Evolutionary conservation across 2,888 invertebrate species (phyloP).

Genomic region (Ormyrus pomaceus): DNA sequence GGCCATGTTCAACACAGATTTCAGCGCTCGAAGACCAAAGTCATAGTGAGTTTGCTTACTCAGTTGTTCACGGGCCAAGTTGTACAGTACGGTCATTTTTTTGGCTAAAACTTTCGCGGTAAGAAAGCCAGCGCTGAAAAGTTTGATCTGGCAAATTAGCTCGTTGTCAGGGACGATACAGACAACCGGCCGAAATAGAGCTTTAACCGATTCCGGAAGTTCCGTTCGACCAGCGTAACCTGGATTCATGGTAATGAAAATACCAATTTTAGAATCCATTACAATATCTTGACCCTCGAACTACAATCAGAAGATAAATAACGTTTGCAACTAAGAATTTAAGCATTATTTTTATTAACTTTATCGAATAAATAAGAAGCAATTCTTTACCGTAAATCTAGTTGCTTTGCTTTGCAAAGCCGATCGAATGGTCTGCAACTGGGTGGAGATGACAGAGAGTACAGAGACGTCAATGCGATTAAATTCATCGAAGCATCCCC

Average conservation of each 20-base stretch:
- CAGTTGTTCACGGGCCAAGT: conserved; percentile 89
- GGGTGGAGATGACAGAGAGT: conserved; percentile 93
- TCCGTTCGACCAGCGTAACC: conserved; percentile 95
- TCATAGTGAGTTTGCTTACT: conserved; percentile 96
- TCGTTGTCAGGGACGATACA: conserved; percentile 95
- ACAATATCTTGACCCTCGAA: conserved; percentile 90
- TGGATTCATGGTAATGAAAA: conserved; percentile 97
- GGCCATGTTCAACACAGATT: conserved; percentile 93
- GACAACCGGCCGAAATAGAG: conserved; percentile 92
- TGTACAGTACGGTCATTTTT: conserved; percentile 95
- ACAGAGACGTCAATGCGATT: conserved; percentile 95
- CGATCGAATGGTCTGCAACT: conserved; percentile 91
- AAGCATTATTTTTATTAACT: too few relatives aligned
- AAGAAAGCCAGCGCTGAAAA: conserved; percentile 94
- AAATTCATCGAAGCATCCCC: conserved; percentile 98
- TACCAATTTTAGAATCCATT: conserved; percentile 90
- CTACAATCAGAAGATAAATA: conserved; percentile 73
- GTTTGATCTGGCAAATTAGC: conserved; percentile 93
- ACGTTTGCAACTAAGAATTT: too few relatives aligned
- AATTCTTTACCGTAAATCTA: conserved; percentile 81
- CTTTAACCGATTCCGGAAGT: conserved; percentile 94
- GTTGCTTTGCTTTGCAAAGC: conserved; percentile 86
- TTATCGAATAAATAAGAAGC: not conserved
- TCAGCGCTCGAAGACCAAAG: conserved; percentile 94
- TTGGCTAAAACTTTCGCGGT: conserved; percentile 93